Conservation (phyloP, 2,113 vertebrate species). For the Pontoporia blainvillei region DNA sequence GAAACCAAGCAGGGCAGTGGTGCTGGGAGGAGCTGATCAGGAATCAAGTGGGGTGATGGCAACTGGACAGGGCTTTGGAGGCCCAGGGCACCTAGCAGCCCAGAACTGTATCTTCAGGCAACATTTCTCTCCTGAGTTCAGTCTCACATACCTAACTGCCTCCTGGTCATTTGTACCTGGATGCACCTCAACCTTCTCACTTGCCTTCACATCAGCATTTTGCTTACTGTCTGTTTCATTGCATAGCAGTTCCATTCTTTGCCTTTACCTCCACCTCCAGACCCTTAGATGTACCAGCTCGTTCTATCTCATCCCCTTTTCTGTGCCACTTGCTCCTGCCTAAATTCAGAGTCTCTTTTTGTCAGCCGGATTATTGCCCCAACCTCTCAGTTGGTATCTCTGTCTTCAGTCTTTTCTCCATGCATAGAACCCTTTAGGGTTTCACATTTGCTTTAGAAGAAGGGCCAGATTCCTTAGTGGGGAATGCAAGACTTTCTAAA, state of each 20-base stretch:
- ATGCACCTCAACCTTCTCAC: not conserved
- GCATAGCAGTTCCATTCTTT: not conserved
- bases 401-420: not conserved
- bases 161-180: not conserved
- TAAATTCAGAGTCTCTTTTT: not conserved
- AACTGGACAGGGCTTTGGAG: not conserved
- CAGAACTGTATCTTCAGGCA: not conserved
- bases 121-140: not conserved
- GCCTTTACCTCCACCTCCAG: not conserved
- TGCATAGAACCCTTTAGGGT: not conserved
- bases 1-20: not conserved
- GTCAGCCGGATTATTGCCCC: not conserved
- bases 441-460: not conserved
- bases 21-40: not conserved
- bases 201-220: not conserved
- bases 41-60: not conserved
- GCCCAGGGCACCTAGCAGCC: not conserved
- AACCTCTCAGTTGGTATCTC: not conserved
- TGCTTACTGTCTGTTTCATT: not conserved
- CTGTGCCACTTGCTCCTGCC: not conserved
- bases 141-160: not conserved
- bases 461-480: not conserved
- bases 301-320: not conserved
- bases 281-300: not conserved
- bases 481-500: not conserved